These are phyloP conservation scores for Apantesis nais DNA, from an alignment of 2,888 invertebrate species.

Conservation along the genomic window DNA sequence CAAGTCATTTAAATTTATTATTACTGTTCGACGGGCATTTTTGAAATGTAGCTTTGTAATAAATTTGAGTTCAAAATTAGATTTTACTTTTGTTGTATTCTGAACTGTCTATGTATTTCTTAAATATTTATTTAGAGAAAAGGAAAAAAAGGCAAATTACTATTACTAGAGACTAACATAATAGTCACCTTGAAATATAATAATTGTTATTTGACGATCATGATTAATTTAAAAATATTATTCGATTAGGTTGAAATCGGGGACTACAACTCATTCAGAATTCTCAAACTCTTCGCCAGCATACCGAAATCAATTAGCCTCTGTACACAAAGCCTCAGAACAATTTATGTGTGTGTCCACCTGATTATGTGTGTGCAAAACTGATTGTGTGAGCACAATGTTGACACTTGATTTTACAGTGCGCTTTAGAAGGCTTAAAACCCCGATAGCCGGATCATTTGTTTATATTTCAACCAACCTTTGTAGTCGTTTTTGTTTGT, in stretches of 20 bases:
- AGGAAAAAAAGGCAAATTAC: too few relatives aligned
- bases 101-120: too few relatives aligned
- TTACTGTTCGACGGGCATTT: neutral
- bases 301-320: constrained; percentile 74
- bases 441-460: constrained; percentile 33
- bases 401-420: constrained; percentile 52
- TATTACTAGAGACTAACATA: too few relatives aligned
- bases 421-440: constrained; percentile 48
- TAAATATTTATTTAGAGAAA: too few relatives aligned
- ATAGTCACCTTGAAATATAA: neutral
- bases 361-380: constrained; percentile 58
- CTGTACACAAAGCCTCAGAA: constrained; percentile 60
- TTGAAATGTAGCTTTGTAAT: neutral
- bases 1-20: neutral
- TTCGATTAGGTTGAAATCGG: neutral
- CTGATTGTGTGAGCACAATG: constrained; percentile 55
- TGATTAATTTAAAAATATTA: neutral
- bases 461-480: constrained; percentile 20
- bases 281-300: constrained; percentile 43
- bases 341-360: constrained; percentile 65
- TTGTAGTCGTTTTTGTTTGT: constrained; percentile 22
- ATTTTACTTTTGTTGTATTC: too few relatives aligned
- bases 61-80: too few relatives aligned
- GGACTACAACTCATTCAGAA: neutral
- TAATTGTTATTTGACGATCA: neutral